Base-by-base conservation (phyloP, 1,140 invertebrate species). In the Ladona fulva region DNA sequence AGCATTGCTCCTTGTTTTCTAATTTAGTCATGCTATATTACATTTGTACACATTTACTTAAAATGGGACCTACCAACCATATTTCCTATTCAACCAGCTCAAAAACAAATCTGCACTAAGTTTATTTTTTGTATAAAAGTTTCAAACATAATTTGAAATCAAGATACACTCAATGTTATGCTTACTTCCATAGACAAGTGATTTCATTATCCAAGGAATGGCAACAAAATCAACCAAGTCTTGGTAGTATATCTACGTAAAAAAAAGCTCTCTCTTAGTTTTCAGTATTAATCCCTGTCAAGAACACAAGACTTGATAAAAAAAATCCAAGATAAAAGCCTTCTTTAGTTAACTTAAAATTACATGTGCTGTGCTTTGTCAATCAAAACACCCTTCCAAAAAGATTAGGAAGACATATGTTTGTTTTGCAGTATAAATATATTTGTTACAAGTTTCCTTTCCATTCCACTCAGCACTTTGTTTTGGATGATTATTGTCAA, bases 391-490 rank as follows among this genome's bases (percentile, higher is more conserved):
- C 52, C 52, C 52, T 66, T 66, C 52, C 52, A 66, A 66, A 66
- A 66, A 66, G 16, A 19, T 66, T 66, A 19, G 52, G 52, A 66
- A 66, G 52, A 66, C 52, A 22, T 66, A 22, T 66, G 52, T 66
- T 66, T 19, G 52, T 66, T 37, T 19, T 66, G 52, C 52, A 66
- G 52, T 66, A 66, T 66, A 66, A 66, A 66, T 66, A 66, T 66
- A 66, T 66, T 66, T 66, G 52, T 66, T 19, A 66, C 52, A 66
- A 66, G n/a, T 66, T 66, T 22, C 52, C n/a, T 16, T 66, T 66
- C 52, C 52, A 66, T 66, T 66, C n/a, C 52, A 66, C 52, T 66
- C 52, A 66, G 52, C 14, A 12, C 52, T 22, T 66, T 22, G n/a
- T 66, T 66, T 66, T 66, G 12, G 52, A 22, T 66, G 16, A 66